phyloP scores from a whole-genome alignment of 2,113 vertebrate genomes.

The Perca fluviatilis region DNA sequence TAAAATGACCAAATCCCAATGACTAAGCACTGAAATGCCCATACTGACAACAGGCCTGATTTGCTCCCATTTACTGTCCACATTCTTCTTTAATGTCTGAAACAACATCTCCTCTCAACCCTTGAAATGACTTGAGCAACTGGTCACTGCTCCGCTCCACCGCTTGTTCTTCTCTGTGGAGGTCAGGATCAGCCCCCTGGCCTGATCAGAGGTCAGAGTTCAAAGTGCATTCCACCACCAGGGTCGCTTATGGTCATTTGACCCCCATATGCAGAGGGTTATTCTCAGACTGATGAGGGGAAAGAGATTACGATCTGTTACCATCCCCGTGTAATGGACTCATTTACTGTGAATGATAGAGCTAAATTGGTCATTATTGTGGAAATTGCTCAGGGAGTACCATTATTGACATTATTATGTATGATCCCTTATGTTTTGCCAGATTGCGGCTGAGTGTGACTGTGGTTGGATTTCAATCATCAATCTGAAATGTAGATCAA shows the following conservation, averaged over 20 bases:
- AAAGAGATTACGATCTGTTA: slow-evolving; percentile 57
- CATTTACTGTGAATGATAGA: slow-evolving; percentile 57
- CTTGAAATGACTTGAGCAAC: slow-evolving; percentile 73
- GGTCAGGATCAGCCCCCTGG: slow-evolving; percentile 56
- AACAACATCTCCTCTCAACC: slow-evolving; percentile 35
- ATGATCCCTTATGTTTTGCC: slow-evolving; percentile 28
- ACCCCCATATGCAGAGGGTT: slow-evolving; percentile 55
- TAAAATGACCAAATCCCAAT: not conserved
- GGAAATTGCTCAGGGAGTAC: slow-evolving; percentile 26
- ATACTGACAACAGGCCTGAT: slow-evolving; percentile 29
- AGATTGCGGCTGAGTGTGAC: slow-evolving; percentile 9
- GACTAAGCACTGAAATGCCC: slow-evolving; percentile 17
- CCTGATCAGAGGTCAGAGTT: slow-evolving; percentile 68
- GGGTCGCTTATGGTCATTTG: slow-evolving; percentile 60
- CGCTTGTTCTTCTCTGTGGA: slow-evolving; percentile 28
- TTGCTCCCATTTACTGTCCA: slow-evolving; percentile 28
- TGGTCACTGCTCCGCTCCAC: slow-evolving; percentile 45
- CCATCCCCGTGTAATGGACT: slow-evolving; percentile 43
- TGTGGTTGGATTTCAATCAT: slow-evolving; percentile 28
- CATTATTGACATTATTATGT: slow-evolving; percentile 33
- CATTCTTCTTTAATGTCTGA: slow-evolving; percentile 37
- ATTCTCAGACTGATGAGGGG: slow-evolving; percentile 65
- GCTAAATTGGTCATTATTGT: slow-evolving; percentile 56
- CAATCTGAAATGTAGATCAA: slow-evolving; percentile 3
- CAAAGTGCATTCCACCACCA: slow-evolving; percentile 66